Evolutionary conservation across 64 coral and sea anemone genomes (phyloP).

Genomic region (Stichodactyla helianthus): DNA sequence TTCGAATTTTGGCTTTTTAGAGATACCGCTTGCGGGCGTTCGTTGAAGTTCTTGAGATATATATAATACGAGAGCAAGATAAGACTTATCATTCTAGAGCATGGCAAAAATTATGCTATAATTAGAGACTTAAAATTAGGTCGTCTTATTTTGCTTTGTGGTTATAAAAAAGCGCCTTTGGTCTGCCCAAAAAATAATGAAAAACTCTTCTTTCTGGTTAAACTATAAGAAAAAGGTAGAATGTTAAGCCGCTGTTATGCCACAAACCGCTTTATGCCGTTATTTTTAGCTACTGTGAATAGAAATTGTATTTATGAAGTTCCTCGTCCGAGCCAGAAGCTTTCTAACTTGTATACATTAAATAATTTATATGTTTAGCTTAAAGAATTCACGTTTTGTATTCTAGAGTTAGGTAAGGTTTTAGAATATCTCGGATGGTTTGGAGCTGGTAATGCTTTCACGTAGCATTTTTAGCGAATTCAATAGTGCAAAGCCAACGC

Average conservation of each 20-base stretch:
- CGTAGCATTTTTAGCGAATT: background rate
- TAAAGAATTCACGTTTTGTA: background rate
- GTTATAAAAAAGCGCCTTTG: background rate
- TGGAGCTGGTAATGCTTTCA: no score
- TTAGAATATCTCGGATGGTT: background rate
- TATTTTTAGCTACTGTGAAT: background rate
- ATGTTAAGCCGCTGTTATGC: no score
- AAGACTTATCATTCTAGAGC: background rate
- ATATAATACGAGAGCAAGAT: background rate
- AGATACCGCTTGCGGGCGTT: background rate
- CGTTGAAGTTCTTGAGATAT: background rate
- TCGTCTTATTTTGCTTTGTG: background rate
- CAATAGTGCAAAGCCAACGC: background rate
- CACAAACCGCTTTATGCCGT: no score
- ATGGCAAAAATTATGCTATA: slow-evolving; percentile 7
- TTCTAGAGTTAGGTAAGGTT: background rate
- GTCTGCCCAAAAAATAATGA: no score
- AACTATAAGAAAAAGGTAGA: background rate
- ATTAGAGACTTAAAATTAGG: background rate
- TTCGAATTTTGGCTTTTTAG: background rate
- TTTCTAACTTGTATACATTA: background rate
- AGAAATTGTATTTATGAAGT: background rate
- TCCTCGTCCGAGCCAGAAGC: background rate
- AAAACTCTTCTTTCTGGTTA: background rate
- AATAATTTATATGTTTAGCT: slow-evolving; percentile 10